Percentiles rank a stretch among this genome's conserved stretches.
Conservation (phyloP, 1,140 invertebrate species). For the Zaprionus vittiger region DNA sequence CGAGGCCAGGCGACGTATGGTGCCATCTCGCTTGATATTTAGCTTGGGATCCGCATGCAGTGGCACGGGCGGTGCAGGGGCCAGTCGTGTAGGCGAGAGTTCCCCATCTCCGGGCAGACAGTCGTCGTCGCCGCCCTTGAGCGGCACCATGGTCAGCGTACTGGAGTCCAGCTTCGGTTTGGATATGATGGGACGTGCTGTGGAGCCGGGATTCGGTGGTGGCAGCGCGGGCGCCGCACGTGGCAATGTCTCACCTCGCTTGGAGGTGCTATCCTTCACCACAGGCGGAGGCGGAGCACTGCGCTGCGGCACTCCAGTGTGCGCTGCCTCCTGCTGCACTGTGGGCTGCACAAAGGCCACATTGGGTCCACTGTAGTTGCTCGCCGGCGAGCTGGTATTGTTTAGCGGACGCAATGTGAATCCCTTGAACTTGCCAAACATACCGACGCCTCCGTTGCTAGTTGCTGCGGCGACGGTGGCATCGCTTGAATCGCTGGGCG, state of each 20-base stretch:
- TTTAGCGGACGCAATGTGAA: constrained; percentile 90
- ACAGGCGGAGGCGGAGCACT: constrained; percentile 75
- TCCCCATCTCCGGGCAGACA: constrained; percentile 72
- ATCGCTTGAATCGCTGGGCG: constrained; percentile 85
- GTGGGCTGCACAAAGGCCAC: constrained; percentile 84
- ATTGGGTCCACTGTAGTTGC: constrained; percentile 76
- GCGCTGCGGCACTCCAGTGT: constrained; percentile 60
- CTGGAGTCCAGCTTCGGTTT: constrained; percentile 91
- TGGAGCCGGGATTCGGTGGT: constrained; percentile 84
- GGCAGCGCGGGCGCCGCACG: constrained; percentile 86
- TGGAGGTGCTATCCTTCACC: constrained; percentile 25
- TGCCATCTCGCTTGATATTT: constrained; percentile 85
- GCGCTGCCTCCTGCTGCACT: constrained; percentile 61
- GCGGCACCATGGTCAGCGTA: constrained; percentile 89
- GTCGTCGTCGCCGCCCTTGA: constrained; percentile 86
- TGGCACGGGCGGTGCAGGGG: constrained; percentile 75
- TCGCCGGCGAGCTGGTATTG: constrained; percentile 62
- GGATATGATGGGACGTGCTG: constrained; percentile 90
- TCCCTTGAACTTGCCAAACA: constrained; percentile 94
- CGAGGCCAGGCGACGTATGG: constrained; percentile 90
- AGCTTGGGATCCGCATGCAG: constrained; percentile 83
- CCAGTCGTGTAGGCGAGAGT: constrained; percentile 83
- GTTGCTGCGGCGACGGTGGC: constrained; percentile 85
- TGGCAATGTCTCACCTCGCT: constrained; percentile 40
- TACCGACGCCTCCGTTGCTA: constrained; percentile 58